These are phyloP conservation scores for Etheostoma perlongum DNA, from an alignment of 2,797 vertebrate species.

Conservation along the genomic window DNA sequence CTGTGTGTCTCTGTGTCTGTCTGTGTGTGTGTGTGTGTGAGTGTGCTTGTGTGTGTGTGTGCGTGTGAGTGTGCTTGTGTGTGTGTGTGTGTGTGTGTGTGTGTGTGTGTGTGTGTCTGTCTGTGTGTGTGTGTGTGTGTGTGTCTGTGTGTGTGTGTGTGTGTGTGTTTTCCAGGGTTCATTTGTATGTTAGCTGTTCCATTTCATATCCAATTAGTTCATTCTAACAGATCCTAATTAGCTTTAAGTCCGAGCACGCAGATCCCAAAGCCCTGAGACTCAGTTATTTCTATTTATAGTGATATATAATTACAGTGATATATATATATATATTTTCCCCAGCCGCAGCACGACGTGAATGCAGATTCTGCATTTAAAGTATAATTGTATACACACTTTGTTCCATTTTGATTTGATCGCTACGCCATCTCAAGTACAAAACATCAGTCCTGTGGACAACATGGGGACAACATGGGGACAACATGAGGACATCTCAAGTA, in stretches of 20 bases:
- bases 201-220: slow-evolving; percentile 10
- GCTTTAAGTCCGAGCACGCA: background rate
- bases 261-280: background rate
- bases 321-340: background rate
- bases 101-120: too few species aligned
- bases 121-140: background rate
- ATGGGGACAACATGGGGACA: too few species aligned
- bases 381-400: background rate
- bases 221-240: slow-evolving; percentile 6
- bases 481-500: background rate
- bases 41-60: too few species aligned
- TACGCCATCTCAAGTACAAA: background rate
- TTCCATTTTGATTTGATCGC: background rate
- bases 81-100: too few species aligned
- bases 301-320: too few species aligned
- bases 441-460: background rate
- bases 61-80: too few species aligned
- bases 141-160: background rate
- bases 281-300: background rate
- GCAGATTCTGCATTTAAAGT: background rate
- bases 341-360: background rate
- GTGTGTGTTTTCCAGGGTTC: background rate
- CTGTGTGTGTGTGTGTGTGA: background rate
- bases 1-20: too few species aligned
- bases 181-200: background rate